Conservation (phyloP, 2,888 invertebrate species). For the Pterobdella sp. region DNA sequence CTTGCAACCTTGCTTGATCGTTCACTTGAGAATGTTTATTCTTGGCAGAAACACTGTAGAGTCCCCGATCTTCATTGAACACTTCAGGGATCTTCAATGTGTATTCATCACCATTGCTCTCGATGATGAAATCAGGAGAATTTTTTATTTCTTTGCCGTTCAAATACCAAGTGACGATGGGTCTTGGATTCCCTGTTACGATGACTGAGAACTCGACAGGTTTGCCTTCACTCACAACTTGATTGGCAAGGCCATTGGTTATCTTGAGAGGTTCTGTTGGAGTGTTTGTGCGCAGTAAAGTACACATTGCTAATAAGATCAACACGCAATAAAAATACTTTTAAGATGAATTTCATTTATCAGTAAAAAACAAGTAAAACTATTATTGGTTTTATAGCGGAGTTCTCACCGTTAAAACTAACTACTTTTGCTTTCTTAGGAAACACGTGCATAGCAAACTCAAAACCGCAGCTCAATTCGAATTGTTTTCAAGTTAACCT, state of each 20-base stretch:
- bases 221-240: slow-evolving; percentile 54
- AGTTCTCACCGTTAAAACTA: background rate
- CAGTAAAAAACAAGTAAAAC: background rate
- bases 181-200: slow-evolving; percentile 46
- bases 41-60: slow-evolving; percentile 48
- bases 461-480: too few relatives aligned
- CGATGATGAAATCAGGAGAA: slow-evolving; percentile 49
- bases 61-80: slow-evolving; percentile 51
- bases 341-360: background rate
- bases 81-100: slow-evolving; percentile 64
- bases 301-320: background rate
- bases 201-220: slow-evolving; percentile 46
- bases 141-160: slow-evolving; percentile 51
- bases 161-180: slow-evolving; percentile 48
- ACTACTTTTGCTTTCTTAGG: background rate
- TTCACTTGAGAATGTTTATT: slow-evolving; percentile 53
- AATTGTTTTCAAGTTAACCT: too few relatives aligned
- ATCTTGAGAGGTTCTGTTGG: slow-evolving; percentile 72
- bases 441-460: slow-evolving; percentile 8
- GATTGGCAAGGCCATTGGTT: slow-evolving; percentile 69
- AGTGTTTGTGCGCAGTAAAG: too few relatives aligned
- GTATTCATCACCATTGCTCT: slow-evolving; percentile 59
- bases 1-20: slow-evolving; percentile 69
- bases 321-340: background rate
- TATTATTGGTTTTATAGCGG: background rate